Percentiles rank a stretch among this genome's conserved stretches.
Evolutionary conservation across 2,113 vertebrate genomes (phyloP).

Genomic region (Tachuris rubrigastra): DNA sequence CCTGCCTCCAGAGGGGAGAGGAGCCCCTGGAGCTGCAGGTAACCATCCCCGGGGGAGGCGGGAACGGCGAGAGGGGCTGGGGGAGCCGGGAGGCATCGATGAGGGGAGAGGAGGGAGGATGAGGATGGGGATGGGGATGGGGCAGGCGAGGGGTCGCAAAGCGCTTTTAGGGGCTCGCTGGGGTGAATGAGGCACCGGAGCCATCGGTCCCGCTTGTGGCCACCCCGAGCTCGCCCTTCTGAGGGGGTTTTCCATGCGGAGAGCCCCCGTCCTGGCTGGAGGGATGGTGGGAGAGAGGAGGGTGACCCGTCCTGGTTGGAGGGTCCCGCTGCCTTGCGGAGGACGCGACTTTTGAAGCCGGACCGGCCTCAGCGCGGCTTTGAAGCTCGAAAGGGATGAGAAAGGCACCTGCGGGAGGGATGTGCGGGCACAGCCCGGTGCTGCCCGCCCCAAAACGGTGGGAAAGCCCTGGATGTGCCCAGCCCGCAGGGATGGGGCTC

Average conservation of each 20-base stretch:
- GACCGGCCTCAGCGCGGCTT: not conserved
- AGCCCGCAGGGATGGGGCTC: no score
- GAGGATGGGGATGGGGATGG: not conserved
- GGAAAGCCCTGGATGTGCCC: not conserved
- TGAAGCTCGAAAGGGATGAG: not conserved
- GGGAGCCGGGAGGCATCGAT: not conserved
- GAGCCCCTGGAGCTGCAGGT: not conserved
- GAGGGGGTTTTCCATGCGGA: rapidly evolving
- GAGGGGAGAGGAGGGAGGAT: no score
- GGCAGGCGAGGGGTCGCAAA: not conserved
- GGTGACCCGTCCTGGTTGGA: not conserved
- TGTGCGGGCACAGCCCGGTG: not conserved
- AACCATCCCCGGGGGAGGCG: not conserved
- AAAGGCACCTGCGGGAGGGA: not conserved
- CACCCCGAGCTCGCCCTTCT: not conserved
- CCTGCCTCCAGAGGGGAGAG: not conserved
- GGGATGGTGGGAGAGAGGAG: not conserved
- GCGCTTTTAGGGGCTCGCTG: not conserved
- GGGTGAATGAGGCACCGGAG: not conserved
- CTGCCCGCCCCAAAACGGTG: not conserved
- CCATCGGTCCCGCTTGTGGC: not conserved
- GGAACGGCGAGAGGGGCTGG: not conserved
- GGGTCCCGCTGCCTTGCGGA: not conserved
- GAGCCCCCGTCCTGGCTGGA: not conserved
- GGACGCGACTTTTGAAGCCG: not conserved